These are phyloP conservation scores for Protomyctophum bolini DNA, from an alignment of 2,113 vertebrate genomes.

Conservation along the genomic window DNA sequence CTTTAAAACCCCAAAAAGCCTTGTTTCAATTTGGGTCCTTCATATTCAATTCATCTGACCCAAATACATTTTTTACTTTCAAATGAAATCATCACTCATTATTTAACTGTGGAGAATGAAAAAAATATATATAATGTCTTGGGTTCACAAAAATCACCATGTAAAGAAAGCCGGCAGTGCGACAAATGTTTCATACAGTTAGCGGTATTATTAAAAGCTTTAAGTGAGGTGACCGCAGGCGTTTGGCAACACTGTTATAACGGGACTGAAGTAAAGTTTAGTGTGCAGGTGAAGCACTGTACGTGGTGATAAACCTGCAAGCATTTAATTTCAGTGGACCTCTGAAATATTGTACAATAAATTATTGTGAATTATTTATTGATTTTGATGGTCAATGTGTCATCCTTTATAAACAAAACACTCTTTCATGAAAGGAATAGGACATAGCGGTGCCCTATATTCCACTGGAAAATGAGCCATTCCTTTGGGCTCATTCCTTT, in stretches of 20 bases:
- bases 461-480: too few species aligned
- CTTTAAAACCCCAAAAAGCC: neutral
- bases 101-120: neutral
- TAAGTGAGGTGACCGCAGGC: neutral
- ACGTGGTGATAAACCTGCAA: neutral
- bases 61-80: too few species aligned
- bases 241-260: neutral
- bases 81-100: too few species aligned
- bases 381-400: constrained; percentile 8
- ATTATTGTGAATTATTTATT: constrained; percentile 42
- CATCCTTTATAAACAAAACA: neutral
- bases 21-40: too few species aligned
- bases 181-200: too few species aligned
- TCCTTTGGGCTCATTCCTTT: too few species aligned
- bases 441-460: neutral
- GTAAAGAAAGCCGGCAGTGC: neutral
- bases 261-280: too few species aligned
- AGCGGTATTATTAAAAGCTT: neutral
- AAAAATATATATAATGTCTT: neutral
- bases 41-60: too few species aligned
- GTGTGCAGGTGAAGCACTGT: too few species aligned
- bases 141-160: too few species aligned
- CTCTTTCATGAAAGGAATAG: neutral
- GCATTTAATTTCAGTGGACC: constrained; percentile 5
- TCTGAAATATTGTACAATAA: constrained; percentile 50